A percentile compares a stretch with the other conserved stretches of the same genome.
These are phyloP conservation scores for Osmerus eperlanus DNA, from an alignment of 2,113 vertebrate genomes.

Conservation along the genomic window DNA sequence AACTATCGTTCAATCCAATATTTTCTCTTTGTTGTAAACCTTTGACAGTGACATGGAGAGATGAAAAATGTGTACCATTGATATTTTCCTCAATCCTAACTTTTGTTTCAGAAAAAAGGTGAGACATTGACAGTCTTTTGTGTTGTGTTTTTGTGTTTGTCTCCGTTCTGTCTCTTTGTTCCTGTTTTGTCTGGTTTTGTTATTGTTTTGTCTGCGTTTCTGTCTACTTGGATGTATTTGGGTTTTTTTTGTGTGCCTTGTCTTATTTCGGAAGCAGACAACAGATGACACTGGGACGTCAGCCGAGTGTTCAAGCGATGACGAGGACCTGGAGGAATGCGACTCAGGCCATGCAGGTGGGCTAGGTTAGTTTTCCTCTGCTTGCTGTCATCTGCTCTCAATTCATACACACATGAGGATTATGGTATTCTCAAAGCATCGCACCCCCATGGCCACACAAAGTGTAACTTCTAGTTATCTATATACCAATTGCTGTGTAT, in stretches of 20 bases:
- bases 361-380: slow-evolving; percentile 97
- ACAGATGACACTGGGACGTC: slow-evolving; percentile 92
- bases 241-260: neutral
- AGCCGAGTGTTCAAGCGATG: slow-evolving; percentile 96
- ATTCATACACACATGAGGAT: slow-evolving; percentile 80
- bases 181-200: neutral
- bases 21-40: slow-evolving; percentile 32
- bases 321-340: slow-evolving; percentile 97
- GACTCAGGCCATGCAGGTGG: slow-evolving; percentile 94
- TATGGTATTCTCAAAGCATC: slow-evolving; percentile 78
- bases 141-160: slow-evolving; percentile 23
- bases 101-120: slow-evolving; percentile 3
- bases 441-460: slow-evolving; percentile 83
- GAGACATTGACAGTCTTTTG: slow-evolving; percentile 1
- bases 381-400: slow-evolving; percentile 80
- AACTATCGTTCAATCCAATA: neutral
- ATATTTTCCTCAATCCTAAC: neutral
- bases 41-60: slow-evolving; percentile 21
- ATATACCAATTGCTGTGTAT: neutral
- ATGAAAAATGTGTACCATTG: too few relatives aligned
- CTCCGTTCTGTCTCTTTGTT: slow-evolving; percentile 13
- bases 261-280: slow-evolving; percentile 59
- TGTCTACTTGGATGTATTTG: neutral
- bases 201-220: neutral
- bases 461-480: slow-evolving; percentile 65